Percentiles rank a stretch among this genome's conserved stretches.
These are phyloP conservation scores for Cephus pulcher DNA, from an alignment of 2,888 invertebrate genomes.

Conservation along the genomic window DNA sequence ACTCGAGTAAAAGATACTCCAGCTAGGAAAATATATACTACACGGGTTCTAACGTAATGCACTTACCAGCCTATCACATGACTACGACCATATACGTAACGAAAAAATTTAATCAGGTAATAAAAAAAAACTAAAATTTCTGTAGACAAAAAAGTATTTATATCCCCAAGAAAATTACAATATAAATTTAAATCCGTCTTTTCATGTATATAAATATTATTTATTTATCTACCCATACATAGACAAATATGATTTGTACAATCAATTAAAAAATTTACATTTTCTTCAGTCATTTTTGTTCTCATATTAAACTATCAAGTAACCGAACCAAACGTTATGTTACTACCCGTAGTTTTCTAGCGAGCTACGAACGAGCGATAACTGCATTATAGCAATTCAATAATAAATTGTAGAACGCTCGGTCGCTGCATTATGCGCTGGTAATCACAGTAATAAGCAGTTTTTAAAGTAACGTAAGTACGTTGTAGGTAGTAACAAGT, in stretches of 20 bases:
- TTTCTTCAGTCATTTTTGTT: neutral
- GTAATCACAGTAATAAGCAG: conserved; percentile 63
- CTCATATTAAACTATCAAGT: neutral
- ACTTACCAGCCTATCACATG: conserved; percentile 1
- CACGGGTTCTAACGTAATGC: neutral
- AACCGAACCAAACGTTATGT: neutral
- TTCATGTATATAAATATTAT: neutral
- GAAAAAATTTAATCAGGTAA: neutral
- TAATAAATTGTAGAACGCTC: conserved; percentile 59
- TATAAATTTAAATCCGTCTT: neutral
- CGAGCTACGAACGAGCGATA: conserved; percentile 25
- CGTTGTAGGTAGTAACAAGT: conserved; percentile 62
- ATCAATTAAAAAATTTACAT: neutral
- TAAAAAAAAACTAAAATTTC: neutral
- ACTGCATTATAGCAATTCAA: conserved; percentile 59
- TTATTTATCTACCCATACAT: neutral
- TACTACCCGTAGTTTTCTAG: conserved; percentile 6
- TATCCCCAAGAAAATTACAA: neutral
- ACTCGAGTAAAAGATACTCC: conserved; percentile 25
- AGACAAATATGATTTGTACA: neutral
- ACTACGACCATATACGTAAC: neutral
- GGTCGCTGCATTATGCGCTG: conserved; percentile 56
- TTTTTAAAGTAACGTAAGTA: conserved; percentile 62
- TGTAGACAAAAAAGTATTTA: neutral
- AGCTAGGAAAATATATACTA: conserved; percentile 12